These are phyloP conservation scores for Zaprionus camerounensis DNA, from an alignment of 1,140 invertebrate genomes.

Conservation along the genomic window DNA sequence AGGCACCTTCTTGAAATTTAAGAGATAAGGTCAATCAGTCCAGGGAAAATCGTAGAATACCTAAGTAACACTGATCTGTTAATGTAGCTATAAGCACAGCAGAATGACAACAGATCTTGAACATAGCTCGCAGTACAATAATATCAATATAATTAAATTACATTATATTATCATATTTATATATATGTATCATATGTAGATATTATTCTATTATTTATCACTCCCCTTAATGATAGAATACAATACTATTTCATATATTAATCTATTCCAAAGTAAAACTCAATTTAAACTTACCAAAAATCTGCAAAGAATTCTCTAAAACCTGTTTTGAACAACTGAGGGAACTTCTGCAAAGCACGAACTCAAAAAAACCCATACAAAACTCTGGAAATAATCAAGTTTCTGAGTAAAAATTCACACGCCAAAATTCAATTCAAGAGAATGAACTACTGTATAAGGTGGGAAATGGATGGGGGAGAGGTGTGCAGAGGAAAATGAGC, in stretches of 20 bases:
- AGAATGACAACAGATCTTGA: too few species aligned
- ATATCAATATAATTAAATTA: too few species aligned
- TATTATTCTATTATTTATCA: too few species aligned
- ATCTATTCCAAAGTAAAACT: background rate
- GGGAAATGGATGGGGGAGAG: background rate
- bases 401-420: constrained; percentile 44
- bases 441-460: background rate
- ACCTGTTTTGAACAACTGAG: background rate
- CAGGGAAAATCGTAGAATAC: too few species aligned
- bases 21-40: too few species aligned
- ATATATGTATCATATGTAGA: too few species aligned
- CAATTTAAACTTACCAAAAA: background rate
- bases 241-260: background rate
- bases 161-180: too few species aligned
- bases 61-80: too few species aligned
- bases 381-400: constrained; percentile 13
- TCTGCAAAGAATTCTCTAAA: background rate
- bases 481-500: constrained; percentile 26
- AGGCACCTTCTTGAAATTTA: too few species aligned
- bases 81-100: too few species aligned
- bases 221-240: too few species aligned
- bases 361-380: background rate
- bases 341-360: background rate
- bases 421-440: constrained; percentile 46
- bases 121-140: too few species aligned